Percentiles rank a stretch among this genome's conserved stretches.
These are phyloP conservation scores for Drosophila rhopaloa DNA, from an alignment of 1,140 invertebrate genomes.

Conservation along the genomic window DNA sequence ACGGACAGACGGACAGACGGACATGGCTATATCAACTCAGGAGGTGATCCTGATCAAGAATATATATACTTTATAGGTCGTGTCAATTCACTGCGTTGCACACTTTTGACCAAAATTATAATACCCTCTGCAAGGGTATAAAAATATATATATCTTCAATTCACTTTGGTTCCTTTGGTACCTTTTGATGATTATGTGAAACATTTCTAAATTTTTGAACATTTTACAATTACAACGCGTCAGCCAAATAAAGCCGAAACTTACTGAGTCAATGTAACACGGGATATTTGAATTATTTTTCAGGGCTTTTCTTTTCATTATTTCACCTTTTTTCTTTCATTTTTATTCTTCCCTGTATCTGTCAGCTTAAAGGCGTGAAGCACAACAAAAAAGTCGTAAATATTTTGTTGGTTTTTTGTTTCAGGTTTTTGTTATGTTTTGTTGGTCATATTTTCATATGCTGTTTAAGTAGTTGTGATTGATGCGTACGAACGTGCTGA, in stretches of 20 bases:
- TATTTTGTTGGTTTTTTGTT: constrained; percentile 66
- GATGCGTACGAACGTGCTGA: constrained; percentile 75
- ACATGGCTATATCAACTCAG: too few species aligned
- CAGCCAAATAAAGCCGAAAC: constrained; percentile 2
- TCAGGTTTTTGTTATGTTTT: constrained; percentile 36
- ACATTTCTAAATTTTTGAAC: neutral
- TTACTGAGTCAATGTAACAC: constrained; percentile 47
- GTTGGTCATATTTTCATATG: constrained; percentile 71
- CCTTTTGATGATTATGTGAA: too few species aligned
- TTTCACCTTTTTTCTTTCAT: constrained; percentile 14
- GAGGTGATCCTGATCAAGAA: too few species aligned
- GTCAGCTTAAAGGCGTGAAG: constrained; percentile 79
- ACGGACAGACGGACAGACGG: too few species aligned
- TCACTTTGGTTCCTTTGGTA: neutral
- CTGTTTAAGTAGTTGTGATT: constrained; percentile 78
- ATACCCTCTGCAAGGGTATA: too few species aligned
- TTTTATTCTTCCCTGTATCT: constrained; percentile 57
- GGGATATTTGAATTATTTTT: constrained; percentile 45
- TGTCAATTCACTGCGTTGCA: too few species aligned
- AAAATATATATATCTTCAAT: too few species aligned
- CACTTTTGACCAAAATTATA: too few species aligned
- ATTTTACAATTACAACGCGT: constrained; percentile 3
- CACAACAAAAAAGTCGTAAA: constrained; percentile 71
- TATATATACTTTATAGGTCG: too few species aligned
- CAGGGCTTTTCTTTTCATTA: constrained; percentile 56